A percentile compares a stretch with the other conserved stretches of the same genome.
These are phyloP conservation scores for Asteroscopus sphinx DNA, from an alignment of 2,888 invertebrate species.

Conservation along the genomic window DNA sequence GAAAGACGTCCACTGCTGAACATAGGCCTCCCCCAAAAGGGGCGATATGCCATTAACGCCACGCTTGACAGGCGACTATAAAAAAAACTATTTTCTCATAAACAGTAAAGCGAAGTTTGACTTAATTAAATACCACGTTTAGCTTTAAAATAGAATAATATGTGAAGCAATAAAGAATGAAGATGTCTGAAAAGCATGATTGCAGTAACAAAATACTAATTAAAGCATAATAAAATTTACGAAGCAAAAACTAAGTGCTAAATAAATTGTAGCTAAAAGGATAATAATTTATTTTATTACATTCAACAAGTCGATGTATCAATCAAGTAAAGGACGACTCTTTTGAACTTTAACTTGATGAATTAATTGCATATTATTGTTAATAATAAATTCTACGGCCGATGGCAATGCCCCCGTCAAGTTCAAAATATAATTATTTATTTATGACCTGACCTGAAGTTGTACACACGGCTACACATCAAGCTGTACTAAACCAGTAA, in stretches of 20 bases:
- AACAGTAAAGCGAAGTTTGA: no score
- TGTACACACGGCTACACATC: no score
- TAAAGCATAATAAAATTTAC: neutral
- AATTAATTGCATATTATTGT: conserved; percentile 4
- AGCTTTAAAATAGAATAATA: neutral
- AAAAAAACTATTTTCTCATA: no score
- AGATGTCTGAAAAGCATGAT: neutral
- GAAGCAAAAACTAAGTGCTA: conserved; percentile 2
- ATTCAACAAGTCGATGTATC: conserved; percentile 1
- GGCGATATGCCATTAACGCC: no score
- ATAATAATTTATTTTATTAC: conserved; percentile 15
- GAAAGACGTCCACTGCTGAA: no score
- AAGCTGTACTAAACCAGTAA: no score
- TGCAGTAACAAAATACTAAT: conserved; percentile 9
- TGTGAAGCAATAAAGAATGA: neutral
- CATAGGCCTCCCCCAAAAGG: no score
- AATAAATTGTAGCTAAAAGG: neutral
- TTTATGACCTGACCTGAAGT: no score
- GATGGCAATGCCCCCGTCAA: neutral
- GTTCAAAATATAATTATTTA: neutral
- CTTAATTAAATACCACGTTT: no score
- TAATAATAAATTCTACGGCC: neutral
- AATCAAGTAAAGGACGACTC: conserved; percentile 8
- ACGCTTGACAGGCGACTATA: no score
- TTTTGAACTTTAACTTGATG: conserved; percentile 7